These are phyloP conservation scores for Sebastes melanostomus DNA, from an alignment of 2,797 vertebrate genomes.

Conservation along the genomic window DNA sequence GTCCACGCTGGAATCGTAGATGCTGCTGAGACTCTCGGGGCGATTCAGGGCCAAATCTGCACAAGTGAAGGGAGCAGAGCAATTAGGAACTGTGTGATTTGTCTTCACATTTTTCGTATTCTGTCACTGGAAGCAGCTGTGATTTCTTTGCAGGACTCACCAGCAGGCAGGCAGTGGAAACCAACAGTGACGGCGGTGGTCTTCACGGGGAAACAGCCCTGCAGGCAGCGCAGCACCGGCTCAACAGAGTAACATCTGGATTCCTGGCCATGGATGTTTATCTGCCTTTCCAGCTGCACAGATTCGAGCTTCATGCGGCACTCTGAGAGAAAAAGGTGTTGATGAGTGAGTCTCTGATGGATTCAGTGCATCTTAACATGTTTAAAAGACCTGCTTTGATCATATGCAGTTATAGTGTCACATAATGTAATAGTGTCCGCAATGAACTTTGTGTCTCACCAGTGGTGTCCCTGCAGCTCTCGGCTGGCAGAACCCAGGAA, in stretches of 20 bases:
- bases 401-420: not conserved
- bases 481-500: slow-evolving; percentile 83
- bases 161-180: slow-evolving; percentile 77
- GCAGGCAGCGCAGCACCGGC: slow-evolving; percentile 77
- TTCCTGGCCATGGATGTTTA: slow-evolving; percentile 57
- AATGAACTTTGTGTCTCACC: slow-evolving; percentile 49
- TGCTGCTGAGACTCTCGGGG: slow-evolving; percentile 22
- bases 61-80: not conserved
- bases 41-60: slow-evolving; percentile 50
- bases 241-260: slow-evolving; percentile 81
- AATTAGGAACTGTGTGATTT: not conserved
- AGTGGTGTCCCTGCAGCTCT: slow-evolving; percentile 74
- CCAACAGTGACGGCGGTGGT: slow-evolving; percentile 70
- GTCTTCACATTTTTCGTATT: slow-evolving; percentile 10
- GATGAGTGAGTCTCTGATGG: not conserved
- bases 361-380: not conserved
- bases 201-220: slow-evolving; percentile 72
- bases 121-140: not conserved
- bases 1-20: slow-evolving; percentile 63
- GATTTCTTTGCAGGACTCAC: slow-evolving; percentile 61
- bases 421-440: not conserved
- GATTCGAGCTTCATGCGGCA: slow-evolving; percentile 75
- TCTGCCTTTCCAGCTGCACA: slow-evolving; percentile 73
- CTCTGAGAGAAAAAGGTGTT: slow-evolving; percentile 48
- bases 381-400: not conserved